phyloP scores from a whole-genome alignment of 2,888 invertebrate species.

The Crepidodera aurea region DNA sequence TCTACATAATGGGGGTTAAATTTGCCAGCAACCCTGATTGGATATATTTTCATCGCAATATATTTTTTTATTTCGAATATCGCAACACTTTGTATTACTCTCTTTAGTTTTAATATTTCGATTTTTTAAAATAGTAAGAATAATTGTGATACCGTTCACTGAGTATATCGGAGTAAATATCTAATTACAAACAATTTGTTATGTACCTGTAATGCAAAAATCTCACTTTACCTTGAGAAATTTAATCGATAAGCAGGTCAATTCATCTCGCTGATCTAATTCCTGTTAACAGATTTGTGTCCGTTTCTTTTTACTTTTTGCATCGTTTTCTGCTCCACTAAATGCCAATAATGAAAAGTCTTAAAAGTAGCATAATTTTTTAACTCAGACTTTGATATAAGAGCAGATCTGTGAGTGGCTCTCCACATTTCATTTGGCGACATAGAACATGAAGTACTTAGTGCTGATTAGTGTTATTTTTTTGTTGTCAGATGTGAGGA shows the following conservation, averaged over 20 bases:
- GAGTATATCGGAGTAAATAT: too few relatives aligned
- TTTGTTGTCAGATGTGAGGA: constrained; percentile 37
- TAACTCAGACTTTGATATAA: constrained; percentile 44
- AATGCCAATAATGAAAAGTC: constrained; percentile 53
- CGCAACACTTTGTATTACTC: too few relatives aligned
- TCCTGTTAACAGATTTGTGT: constrained; percentile 53
- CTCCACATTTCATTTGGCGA: constrained; percentile 45
- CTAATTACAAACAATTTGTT: constrained; percentile 18
- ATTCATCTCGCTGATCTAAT: constrained; percentile 45
- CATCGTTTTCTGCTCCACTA: constrained; percentile 61
- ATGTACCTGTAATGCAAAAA: constrained; percentile 24
- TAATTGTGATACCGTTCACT: too few relatives aligned
- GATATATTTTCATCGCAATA: too few relatives aligned
- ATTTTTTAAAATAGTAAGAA: too few relatives aligned
- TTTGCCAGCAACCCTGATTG: too few relatives aligned
- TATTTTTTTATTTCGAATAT: too few relatives aligned
- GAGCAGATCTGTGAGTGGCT: constrained; percentile 37
- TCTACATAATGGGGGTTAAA: too few relatives aligned
- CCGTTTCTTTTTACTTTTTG: constrained; percentile 50
- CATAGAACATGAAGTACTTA: constrained; percentile 53
- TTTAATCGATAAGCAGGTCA: constrained; percentile 50
- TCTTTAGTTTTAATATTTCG: too few relatives aligned
- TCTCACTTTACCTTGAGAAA: constrained; percentile 32
- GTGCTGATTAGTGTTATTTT: constrained; percentile 48
- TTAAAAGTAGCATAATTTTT: constrained; percentile 44